Conservation (phyloP, 1,140 invertebrate species). For the Parapsyche elsis region DNA sequence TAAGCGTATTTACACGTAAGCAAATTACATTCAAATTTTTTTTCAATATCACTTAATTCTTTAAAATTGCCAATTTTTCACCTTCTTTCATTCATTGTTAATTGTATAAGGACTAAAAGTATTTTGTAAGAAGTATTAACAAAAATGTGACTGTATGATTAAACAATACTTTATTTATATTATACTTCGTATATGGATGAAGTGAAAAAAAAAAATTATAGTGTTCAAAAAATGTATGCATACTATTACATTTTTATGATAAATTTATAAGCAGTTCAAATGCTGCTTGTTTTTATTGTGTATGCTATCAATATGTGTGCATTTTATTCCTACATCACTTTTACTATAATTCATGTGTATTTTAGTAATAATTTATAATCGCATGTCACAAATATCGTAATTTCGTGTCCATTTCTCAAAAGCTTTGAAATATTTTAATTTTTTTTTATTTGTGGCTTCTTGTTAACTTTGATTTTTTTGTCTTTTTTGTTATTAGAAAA, state of each 20-base stretch:
- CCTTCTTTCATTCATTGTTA: neutral
- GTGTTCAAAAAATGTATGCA: neutral
- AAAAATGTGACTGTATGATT: constrained; percentile 15
- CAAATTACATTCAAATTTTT: neutral
- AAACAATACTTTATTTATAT: neutral
- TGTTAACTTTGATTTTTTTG: constrained; percentile 10
- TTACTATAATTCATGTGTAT: neutral
- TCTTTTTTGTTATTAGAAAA: neutral
- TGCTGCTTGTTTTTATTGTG: neutral
- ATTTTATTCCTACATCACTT: neutral
- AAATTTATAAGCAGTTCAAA: neutral
- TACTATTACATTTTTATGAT: neutral
- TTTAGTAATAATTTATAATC: no score
- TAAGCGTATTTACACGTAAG: neutral
- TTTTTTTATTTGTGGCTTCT: constrained; percentile 6
- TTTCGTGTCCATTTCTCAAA: neutral
- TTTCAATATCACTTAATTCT: neutral
- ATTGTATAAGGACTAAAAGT: neutral
- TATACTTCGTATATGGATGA: no score
- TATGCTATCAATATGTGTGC: neutral
- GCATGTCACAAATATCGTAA: neutral
- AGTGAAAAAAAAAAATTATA: neutral
- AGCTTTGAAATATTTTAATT: neutral
- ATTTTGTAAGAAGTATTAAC: constrained; percentile 8
- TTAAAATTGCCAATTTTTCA: constrained; percentile 13